phyloP scores from a whole-genome alignment of 2,797 vertebrate genomes.

The Momotus momota region DNA sequence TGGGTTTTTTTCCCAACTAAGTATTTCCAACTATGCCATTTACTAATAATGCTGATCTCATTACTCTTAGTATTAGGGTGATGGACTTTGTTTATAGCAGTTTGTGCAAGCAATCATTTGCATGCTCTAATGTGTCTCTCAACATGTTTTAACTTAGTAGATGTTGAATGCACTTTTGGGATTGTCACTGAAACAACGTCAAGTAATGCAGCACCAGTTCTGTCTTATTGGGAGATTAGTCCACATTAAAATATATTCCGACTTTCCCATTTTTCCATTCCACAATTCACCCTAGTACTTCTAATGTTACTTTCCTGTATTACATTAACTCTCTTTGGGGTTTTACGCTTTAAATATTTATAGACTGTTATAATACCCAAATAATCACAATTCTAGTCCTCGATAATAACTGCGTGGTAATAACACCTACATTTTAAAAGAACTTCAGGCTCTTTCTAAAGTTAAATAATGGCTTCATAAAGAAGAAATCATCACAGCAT shows the following conservation, averaged over 20 bases:
- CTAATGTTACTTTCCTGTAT: conserved; percentile 27
- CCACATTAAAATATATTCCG: not conserved
- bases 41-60: not conserved
- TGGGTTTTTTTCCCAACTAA: not conserved
- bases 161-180: not conserved
- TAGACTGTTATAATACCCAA: not conserved
- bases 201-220: not conserved
- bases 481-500: not conserved
- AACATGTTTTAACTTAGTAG: not conserved
- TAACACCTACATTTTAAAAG: not conserved
- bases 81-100: not conserved
- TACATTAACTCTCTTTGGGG: not conserved
- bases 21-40: not conserved
- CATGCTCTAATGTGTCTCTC: not conserved
- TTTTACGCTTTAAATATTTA: conserved; percentile 40
- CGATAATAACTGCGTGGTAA: not conserved
- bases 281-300: not conserved
- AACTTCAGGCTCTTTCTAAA: not conserved
- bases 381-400: conserved; percentile 18
- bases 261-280: conserved; percentile 27
- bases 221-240: not conserved
- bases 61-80: not conserved
- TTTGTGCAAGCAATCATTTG: not conserved
- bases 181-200: not conserved
- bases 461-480: not conserved